phyloP scores from a whole-genome alignment of 2,888 invertebrate genomes.

The Dryococelus australis region DNA sequence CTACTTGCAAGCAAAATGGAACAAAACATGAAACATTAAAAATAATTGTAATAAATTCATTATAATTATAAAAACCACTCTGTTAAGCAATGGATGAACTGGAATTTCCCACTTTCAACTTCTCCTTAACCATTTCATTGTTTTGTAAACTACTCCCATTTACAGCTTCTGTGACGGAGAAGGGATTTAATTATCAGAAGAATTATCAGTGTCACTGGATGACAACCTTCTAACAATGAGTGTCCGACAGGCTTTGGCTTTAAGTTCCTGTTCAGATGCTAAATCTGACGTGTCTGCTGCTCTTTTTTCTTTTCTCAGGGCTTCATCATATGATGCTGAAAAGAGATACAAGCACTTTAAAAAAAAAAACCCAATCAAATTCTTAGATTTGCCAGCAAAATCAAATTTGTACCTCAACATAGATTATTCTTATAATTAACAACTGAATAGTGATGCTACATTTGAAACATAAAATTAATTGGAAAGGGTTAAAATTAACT shows the following conservation, averaged over 20 bases:
- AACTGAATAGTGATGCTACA: no score
- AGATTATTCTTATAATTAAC: no score
- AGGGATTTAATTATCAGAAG: neutral
- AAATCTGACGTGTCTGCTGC: conserved; percentile 5
- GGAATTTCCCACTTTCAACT: neutral
- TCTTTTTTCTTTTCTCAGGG: neutral
- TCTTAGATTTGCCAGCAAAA: neutral
- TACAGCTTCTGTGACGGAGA: neutral
- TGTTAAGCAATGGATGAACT: neutral
- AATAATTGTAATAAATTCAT: neutral
- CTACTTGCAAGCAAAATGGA: neutral
- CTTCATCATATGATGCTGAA: neutral
- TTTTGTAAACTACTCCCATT: neutral
- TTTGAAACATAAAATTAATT: neutral
- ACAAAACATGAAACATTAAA: neutral
- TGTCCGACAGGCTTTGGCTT: neutral
- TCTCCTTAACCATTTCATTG: neutral
- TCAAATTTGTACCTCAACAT: neutral
- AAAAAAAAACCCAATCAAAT: no score
- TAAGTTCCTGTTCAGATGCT: neutral
- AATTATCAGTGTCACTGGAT: neutral
- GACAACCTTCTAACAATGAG: neutral
- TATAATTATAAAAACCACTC: neutral
- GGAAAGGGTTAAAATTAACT: neutral
- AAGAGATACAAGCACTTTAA: neutral